phyloP scores from a whole-genome alignment of 37 sponge, comb jelly and placozoan genomes.

The Amphimedon queenslandica region DNA sequence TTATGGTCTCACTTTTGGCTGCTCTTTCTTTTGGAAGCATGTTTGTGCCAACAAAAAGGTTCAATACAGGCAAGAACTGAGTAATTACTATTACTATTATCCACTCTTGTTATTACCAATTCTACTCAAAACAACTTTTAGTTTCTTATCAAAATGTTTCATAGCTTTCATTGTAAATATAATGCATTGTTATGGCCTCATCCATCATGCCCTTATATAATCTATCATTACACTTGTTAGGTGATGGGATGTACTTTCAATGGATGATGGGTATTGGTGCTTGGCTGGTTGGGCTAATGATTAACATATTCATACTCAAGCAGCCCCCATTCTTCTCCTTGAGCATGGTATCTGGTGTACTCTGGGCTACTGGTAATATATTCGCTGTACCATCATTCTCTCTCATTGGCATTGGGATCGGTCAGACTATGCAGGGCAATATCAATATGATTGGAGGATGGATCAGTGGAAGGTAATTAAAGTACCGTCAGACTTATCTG shows the following conservation, averaged over 20 bases:
- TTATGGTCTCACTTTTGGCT: neutral
- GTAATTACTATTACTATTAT: too few species aligned
- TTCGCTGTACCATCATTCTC: neutral
- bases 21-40: neutral
- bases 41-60: neutral
- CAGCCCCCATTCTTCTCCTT: neutral
- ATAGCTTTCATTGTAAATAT: too few species aligned
- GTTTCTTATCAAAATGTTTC: too few species aligned
- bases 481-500: too few species aligned
- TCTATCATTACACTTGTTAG: neutral
- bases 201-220: too few species aligned
- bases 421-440: neutral
- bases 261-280: neutral
- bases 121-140: too few species aligned
- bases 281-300: neutral
- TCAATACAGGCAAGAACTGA: constrained; percentile 1
- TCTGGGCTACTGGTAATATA: neutral
- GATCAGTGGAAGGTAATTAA: constrained; percentile 4
- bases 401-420: neutral
- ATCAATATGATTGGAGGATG: neutral
- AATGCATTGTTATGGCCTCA: too few species aligned
- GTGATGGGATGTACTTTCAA: constrained; percentile 12
- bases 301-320: neutral
- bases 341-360: neutral
- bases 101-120: too few species aligned